A percentile compares a stretch with the other conserved stretches of the same genome.
These are phyloP conservation scores for Balaeniceps rex DNA, from an alignment of 2,113 vertebrate species.

Conservation along the genomic window DNA sequence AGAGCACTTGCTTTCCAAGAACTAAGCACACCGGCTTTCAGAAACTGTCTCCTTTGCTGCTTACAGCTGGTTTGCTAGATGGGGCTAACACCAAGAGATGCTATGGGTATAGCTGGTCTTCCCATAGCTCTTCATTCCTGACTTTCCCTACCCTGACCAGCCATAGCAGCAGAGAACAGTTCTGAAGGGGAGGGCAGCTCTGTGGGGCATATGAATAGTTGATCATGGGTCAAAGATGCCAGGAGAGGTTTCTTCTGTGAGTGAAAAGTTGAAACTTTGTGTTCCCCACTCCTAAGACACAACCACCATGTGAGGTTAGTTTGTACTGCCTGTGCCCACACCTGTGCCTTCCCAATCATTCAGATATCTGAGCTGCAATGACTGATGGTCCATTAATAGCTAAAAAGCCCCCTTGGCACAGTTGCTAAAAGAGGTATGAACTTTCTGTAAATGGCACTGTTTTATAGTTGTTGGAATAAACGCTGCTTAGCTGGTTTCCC, in stretches of 20 bases:
- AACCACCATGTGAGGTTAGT: neutral
- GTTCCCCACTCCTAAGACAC: neutral
- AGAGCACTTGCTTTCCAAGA: neutral
- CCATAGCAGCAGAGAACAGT: neutral
- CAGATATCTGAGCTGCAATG: neutral
- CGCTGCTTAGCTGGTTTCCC: neutral
- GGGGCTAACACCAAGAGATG: neutral
- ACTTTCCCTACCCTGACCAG: neutral
- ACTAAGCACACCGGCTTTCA: neutral
- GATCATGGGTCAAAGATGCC: neutral
- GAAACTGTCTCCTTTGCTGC: neutral
- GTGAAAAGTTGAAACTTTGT: neutral
- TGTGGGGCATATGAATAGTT: neutral
- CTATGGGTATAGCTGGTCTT: neutral
- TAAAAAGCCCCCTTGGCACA: neutral
- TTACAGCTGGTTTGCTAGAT: neutral
- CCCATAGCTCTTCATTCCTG: neutral
- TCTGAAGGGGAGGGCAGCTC: neutral
- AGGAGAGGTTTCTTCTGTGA: neutral
- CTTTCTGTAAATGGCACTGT: neutral
- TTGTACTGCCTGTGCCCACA: neutral
- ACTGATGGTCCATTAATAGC: neutral
- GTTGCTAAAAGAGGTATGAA: neutral
- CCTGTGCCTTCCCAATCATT: neutral
- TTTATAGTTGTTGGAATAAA: slow-evolving; percentile 2